phyloP scores from a whole-genome alignment of 2,113 vertebrate genomes.

The Azemiops feae region DNA sequence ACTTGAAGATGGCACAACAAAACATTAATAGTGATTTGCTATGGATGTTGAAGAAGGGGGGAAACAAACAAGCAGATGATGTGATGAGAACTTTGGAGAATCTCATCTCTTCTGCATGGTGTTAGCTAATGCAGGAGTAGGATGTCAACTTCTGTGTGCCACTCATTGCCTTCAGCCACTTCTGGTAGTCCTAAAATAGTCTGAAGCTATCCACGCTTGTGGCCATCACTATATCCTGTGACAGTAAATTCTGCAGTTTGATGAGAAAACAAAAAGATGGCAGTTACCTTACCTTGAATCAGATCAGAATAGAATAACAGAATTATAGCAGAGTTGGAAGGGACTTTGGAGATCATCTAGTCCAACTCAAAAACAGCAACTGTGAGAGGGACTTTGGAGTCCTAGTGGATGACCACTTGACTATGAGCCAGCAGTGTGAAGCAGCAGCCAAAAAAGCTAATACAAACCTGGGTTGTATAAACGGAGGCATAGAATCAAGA shows the following conservation, averaged over 20 bases:
- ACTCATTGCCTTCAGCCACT: not conserved
- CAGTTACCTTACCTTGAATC: not conserved
- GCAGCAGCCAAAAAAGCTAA: no score
- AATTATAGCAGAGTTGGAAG: not conserved
- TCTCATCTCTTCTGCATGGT: not conserved
- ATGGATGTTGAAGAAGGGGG: not conserved
- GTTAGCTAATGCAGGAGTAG: not conserved
- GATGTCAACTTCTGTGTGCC: not conserved
- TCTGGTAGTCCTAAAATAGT: not conserved
- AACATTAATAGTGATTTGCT: constrained; percentile 27
- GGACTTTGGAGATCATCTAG: not conserved
- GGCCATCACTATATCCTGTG: not conserved
- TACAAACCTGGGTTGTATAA: no score
- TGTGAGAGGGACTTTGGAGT: no score
- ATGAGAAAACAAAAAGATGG: not conserved
- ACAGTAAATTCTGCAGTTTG: not conserved
- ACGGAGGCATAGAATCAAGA: no score
- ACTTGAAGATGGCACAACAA: constrained; percentile 16
- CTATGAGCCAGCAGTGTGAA: no score
- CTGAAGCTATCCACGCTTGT: not conserved
- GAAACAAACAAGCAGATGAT: not conserved
- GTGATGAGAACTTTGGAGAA: not conserved
- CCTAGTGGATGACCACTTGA: no score
- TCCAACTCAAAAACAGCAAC: not conserved
- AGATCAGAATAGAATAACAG: not conserved